These are phyloP conservation scores for Pseudanteris insignis DNA, from an alignment of 2,888 invertebrate genomes.

Conservation along the genomic window DNA sequence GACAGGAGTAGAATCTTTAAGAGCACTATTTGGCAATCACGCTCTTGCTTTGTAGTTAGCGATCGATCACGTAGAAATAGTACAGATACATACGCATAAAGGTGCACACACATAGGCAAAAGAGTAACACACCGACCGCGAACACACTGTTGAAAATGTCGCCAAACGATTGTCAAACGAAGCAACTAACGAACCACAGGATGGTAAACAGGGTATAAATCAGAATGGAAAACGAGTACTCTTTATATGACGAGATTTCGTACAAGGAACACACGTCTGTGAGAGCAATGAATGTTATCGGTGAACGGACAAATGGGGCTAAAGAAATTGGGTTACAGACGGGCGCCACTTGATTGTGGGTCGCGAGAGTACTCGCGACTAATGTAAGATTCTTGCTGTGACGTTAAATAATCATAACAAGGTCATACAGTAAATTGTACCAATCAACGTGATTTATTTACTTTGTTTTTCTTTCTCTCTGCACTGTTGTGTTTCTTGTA, in stretches of 20 bases:
- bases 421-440: no score
- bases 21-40: constrained; percentile 26
- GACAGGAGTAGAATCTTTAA: constrained; percentile 29
- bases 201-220: constrained; percentile 40
- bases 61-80: constrained; percentile 39
- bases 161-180: constrained; percentile 37
- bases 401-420: no score
- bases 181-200: constrained; percentile 39
- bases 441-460: no score
- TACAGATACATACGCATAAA: no score
- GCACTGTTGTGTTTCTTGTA: no score
- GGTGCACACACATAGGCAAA: no score
- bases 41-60: constrained; percentile 25
- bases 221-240: constrained; percentile 17
- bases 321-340: constrained; percentile 16
- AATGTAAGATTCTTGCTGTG: no score
- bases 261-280: constrained; percentile 6
- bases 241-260: constrained; percentile 13
- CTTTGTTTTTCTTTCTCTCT: no score
- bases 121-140: no score
- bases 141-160: constrained; percentile 21
- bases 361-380: no score
- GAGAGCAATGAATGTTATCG: no score
- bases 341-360: constrained; percentile 14
- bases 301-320: no score